A percentile compares a stretch with the other conserved stretches of the same genome.
These are phyloP conservation scores for Lapara coniferarum DNA, from an alignment of 2,888 invertebrate genomes.

Conservation along the genomic window DNA sequence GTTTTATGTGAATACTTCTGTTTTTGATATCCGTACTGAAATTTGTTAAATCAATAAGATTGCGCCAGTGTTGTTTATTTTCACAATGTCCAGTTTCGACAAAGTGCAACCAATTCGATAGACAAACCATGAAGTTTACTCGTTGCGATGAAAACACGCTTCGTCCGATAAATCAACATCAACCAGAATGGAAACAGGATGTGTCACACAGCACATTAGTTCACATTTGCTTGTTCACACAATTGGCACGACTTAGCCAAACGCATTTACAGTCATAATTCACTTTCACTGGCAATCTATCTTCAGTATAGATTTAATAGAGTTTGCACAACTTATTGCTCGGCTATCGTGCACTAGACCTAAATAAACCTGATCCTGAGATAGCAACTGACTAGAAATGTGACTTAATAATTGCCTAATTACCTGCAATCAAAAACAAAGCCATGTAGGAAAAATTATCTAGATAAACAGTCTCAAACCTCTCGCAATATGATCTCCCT, in stretches of 20 bases:
- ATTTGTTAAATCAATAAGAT: slow-evolving; percentile 6
- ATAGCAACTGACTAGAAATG: slow-evolving; percentile 15
- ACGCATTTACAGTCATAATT: slow-evolving; percentile 12
- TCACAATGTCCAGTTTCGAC: slow-evolving; percentile 21
- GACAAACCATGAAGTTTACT: slow-evolving; percentile 38
- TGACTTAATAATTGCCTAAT: slow-evolving; percentile 20
- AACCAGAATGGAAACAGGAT: slow-evolving; percentile 47
- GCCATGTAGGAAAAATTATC: slow-evolving; percentile 19
- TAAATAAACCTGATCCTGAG: slow-evolving; percentile 20
- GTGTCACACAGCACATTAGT: slow-evolving; percentile 37
- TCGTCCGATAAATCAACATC: slow-evolving; percentile 51
- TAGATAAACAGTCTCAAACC: slow-evolving; percentile 2
- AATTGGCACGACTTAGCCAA: slow-evolving; percentile 8
- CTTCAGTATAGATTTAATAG: slow-evolving; percentile 11
- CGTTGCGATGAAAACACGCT: slow-evolving; percentile 41
- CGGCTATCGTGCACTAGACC: slow-evolving; percentile 17
- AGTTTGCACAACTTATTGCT: slow-evolving; percentile 10
- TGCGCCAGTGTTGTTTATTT: slow-evolving; percentile 19
- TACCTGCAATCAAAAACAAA: slow-evolving; percentile 20
- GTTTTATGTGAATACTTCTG: background rate
- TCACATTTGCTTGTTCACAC: slow-evolving; percentile 33
- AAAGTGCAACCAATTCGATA: slow-evolving; percentile 24
- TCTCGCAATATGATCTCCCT: slow-evolving; percentile 8
- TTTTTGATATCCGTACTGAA: background rate
- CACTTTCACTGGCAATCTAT: slow-evolving; percentile 21